phyloP scores from a whole-genome alignment of 2,797 vertebrate genomes.

The Xiphorhynchus erythropygius region DNA sequence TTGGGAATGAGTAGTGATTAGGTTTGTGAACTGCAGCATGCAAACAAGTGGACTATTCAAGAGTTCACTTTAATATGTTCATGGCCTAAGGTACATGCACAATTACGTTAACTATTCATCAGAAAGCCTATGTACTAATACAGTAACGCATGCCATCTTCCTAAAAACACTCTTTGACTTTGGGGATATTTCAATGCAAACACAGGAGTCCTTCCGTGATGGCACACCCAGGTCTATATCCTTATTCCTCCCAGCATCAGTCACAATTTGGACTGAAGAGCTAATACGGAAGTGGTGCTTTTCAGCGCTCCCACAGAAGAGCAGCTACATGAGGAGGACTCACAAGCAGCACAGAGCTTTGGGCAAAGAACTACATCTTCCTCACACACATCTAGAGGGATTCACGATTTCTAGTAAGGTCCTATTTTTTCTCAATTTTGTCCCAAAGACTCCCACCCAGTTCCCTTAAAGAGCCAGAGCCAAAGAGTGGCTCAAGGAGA shows the following conservation, averaged over 20 bases:
- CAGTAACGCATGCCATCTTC: not conserved
- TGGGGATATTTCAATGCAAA: not conserved
- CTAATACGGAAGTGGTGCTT: rapidly evolving
- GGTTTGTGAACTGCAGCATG: not conserved
- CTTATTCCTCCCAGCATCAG: not conserved
- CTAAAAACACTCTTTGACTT: not conserved
- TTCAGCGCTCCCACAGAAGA: not conserved
- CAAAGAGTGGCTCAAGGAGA: not conserved
- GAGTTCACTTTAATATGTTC: not conserved
- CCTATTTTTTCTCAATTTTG: not conserved
- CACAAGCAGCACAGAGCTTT: not conserved
- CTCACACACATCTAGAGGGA: not conserved
- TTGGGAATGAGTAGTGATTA: not conserved
- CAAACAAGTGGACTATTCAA: not conserved
- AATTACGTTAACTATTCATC: not conserved
- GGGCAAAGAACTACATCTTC: not conserved
- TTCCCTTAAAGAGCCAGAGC: not conserved
- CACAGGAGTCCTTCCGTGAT: not conserved
- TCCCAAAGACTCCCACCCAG: not conserved
- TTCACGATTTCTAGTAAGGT: not conserved
- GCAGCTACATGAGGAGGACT: too few species aligned
- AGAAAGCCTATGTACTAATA: not conserved
- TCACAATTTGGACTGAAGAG: not conserved
- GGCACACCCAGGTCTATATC: too few species aligned
- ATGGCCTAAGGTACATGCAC: not conserved